Base-by-base conservation (phyloP, 2,113 vertebrate genomes). In the Passer montanus region DNA sequence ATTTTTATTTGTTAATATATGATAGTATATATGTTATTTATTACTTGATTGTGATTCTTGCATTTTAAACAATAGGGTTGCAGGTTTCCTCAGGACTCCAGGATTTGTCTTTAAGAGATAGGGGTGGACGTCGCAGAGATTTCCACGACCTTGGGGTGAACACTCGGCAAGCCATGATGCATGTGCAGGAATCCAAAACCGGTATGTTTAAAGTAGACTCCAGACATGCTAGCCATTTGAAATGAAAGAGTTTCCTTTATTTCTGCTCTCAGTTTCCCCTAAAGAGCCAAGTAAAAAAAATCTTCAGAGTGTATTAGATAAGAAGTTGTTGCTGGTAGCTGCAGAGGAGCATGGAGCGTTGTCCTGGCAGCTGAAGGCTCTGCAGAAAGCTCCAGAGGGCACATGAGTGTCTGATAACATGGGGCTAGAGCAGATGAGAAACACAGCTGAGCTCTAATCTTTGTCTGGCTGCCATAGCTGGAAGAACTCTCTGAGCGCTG, bases 41-140 rank as follows among this genome's bases (percentile, higher is more conserved):
- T 55, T 35, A 49, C 12, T 47, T n/a, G 15, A 47, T n/a, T 74
- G 24, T 60, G 39, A 41, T 90, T 90, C 6, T 67, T 20, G 5
- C 74, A 76, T 79, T 95, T 97, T 49, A 92, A 87, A 12, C 62
- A 33, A 21, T 1, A 95, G 94, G 98, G 58, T 46, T 97, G 12
- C 97, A 98, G 97, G 98, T 99, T 84, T 99, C 99, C 2, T 98
- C 97, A 2, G 99, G 99, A 26, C 99, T 99, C 95, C 98, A 99
- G 76, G 98, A 99, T 56, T 62, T 99, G 46, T 98, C 98, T 7
- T 70, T 99, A 26, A 97, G 97, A 27, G 99, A 99, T 16, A 97
- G 99, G 91, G 99, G 99, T 33, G 98, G 99, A 39, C 99, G 97
- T 19, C 98, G 98, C 3, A 94, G 98, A 52, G 99, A 99, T 93